phyloP scores from a whole-genome alignment of 2,797 vertebrate genomes.

The Amazonetta brasiliensis region DNA sequence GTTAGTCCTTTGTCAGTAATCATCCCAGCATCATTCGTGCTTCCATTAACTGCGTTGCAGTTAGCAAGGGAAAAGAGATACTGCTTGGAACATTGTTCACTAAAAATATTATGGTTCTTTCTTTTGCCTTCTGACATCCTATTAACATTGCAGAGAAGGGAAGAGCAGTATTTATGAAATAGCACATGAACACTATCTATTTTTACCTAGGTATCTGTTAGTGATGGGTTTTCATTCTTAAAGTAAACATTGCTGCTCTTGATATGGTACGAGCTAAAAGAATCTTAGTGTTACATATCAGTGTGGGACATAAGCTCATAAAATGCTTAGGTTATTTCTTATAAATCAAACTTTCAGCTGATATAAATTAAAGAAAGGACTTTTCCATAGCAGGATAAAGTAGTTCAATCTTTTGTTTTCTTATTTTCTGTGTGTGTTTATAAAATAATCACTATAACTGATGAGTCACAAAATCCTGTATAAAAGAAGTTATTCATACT shows the following conservation, averaged over 20 bases:
- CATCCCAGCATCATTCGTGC: background rate
- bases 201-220: background rate
- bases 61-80: background rate
- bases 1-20: background rate
- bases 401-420: background rate
- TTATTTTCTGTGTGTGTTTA: background rate
- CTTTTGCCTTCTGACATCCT: background rate
- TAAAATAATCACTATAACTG: background rate
- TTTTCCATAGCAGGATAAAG: background rate
- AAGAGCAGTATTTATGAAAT: background rate
- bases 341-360: background rate
- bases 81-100: background rate
- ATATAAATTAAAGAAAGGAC: background rate
- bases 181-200: background rate
- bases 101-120: background rate
- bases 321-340: background rate
- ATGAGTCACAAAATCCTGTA: background rate
- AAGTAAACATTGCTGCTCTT: background rate
- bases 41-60: background rate
- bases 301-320: background rate
- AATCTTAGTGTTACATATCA: background rate
- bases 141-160: background rate
- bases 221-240: background rate
- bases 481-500: background rate
- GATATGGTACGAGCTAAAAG: background rate